Evolutionary conservation across 2,113 vertebrate species (phyloP), one percentile per base, ranked within the genome.

Genomic region (Murina feae): DNA sequence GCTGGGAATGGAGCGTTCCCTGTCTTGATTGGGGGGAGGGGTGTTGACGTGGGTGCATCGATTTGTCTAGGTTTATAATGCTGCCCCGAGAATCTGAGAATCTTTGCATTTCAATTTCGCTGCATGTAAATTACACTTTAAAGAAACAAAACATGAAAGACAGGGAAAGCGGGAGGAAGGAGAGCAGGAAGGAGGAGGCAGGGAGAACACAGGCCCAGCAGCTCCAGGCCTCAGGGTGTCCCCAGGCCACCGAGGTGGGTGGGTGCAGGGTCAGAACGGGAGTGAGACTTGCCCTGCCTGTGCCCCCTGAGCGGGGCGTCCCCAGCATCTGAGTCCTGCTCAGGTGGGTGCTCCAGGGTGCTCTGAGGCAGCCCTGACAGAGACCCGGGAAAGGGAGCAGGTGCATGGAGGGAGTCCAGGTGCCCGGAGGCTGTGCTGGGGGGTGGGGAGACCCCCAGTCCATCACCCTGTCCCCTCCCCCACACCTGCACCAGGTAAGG

Each of bases 331-430:
- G 1, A 28, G 21, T 81, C 68, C 30, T 16, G 7, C 68, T 30
- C 55, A 1, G 17, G 51, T 4, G 0, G 49, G 32, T 5, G 5
- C 9, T 51, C 5, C 53, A 4, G 51, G 51, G 20, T 1, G 53
- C 23, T 21, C 53, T 55, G 53, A 55, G 53, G 53, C 53, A 9
- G 53, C 53, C 20, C 53, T 2, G 53, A 30, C 6, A 18, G 65
- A 71, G 30, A n/a, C 42, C 18, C 0, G 7, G 21, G n/a, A 37
- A 16, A 42, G 47, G 9, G 30, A 39, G 11, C 1, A 0, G n/a
- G 12, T n/a, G 30, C 12, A 0, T 18, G 32, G 21, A 39, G 53
- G 37, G 71, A 25, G 11, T 9, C 53, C 0, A 0, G 5, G 32
- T 1, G 58, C 44, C 25, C 63, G 2, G n/a, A 47, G 9, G 37